These are phyloP conservation scores for Drosophila koepferae DNA, from an alignment of 2,888 invertebrate species.

Conservation along the genomic window DNA sequence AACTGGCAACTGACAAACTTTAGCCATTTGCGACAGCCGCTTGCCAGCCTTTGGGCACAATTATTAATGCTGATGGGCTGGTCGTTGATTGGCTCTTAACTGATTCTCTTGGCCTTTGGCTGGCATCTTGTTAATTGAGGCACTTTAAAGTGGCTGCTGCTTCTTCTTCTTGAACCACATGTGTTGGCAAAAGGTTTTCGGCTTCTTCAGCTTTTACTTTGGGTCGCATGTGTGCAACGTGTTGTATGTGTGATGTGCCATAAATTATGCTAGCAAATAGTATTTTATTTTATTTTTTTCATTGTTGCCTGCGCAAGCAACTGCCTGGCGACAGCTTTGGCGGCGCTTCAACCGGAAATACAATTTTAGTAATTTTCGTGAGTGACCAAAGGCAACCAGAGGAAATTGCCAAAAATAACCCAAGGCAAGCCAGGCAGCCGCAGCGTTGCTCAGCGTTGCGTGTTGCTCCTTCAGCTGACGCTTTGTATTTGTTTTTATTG, in stretches of 20 bases:
- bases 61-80: slow-evolving; percentile 60
- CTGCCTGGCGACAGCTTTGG: slow-evolving; percentile 45
- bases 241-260: slow-evolving; percentile 65
- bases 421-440: slow-evolving; percentile 24
- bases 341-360: slow-evolving; percentile 69
- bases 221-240: slow-evolving; percentile 47
- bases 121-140: slow-evolving; percentile 40
- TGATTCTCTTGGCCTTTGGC: slow-evolving; percentile 34
- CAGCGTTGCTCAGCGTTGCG: slow-evolving; percentile 51
- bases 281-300: neutral
- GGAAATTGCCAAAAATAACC: slow-evolving; percentile 66
- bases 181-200: slow-evolving; percentile 32
- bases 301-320: slow-evolving; percentile 24
- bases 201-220: neutral
- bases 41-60: slow-evolving; percentile 35
- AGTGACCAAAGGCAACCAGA: slow-evolving; percentile 57
- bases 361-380: slow-evolving; percentile 75
- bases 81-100: slow-evolving; percentile 48
- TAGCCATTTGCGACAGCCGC: slow-evolving; percentile 43
- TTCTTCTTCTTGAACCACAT: neutral
- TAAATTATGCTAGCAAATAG: slow-evolving; percentile 58
- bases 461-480: slow-evolving; percentile 25
- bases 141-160: slow-evolving; percentile 31
- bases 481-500: slow-evolving; percentile 78
- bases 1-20: slow-evolving; percentile 41